Base-by-base conservation (phyloP, 2,797 vertebrate species). In the Syngnathus acus region DNA sequence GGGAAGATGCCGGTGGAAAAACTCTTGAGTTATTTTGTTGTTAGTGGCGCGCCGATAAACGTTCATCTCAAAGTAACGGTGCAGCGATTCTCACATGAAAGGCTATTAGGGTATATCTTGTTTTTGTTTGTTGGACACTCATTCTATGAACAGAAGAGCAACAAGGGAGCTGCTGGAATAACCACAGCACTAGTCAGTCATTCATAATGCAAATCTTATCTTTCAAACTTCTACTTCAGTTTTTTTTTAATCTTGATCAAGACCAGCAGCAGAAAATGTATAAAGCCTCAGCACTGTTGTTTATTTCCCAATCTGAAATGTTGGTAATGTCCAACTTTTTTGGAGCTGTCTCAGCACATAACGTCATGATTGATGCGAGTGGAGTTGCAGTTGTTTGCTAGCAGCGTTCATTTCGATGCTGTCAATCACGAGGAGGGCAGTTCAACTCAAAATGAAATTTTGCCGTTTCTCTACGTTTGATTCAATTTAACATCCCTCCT, bases 331-430 rank as follows among this genome's bases (percentile, higher is more conserved):
- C 50, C 64, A 58, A 14, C 65, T 67, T 57, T 65, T 65, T 61
- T 55, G 6, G 9, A 55, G 68, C 68, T 60, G 64, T 43, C 58
- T 75, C 71, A 72, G 59, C 76, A 71, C 57, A 26, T 70, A 63
- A 69, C 47, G 68, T 23, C 58, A 43, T 74, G 73, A 80, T 63
- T 59, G 72, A 71, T 76, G 70, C 60, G n/a, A 58, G 65, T 65
- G 63, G 66, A 55, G 57, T 6, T 13, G 72, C 63, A 23, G 55
- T 9, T 6, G 62, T 37, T 66, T 26, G 38, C 6, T 4, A 17
- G 51, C 45, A 62, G 53, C 53, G 55, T 40, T 68, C 69, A 68
- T 42, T 74, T 57, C 39, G 42, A 42, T n/a, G 59, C 67, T 62
- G 67, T 80, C 71, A 59, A 9, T 67, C 50, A 3, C 38, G 74